Percentiles rank a stretch among this genome's conserved stretches.
Conservation (phyloP, 2,797 vertebrate species). For the Anguilla anguilla region DNA sequence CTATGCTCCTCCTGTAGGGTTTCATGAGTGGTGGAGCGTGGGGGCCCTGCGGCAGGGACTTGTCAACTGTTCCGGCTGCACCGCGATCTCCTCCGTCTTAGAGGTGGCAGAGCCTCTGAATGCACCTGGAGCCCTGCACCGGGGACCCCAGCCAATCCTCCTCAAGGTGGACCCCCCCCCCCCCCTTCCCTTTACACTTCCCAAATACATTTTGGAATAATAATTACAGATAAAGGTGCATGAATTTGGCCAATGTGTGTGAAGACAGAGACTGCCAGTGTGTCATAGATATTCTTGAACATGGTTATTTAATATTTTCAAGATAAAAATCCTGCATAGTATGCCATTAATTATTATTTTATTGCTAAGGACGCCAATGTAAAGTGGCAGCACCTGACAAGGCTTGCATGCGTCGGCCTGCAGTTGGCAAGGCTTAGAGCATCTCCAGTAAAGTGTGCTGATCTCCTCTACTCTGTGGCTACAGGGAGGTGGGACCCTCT, state of each 20-base stretch:
- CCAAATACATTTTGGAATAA: too few species aligned
- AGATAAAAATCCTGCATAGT: too few species aligned
- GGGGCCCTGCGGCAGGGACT: constrained; percentile 57
- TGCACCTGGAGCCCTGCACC: constrained; percentile 62
- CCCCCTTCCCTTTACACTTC: neutral
- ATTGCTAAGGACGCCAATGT: neutral
- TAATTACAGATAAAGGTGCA: too few species aligned
- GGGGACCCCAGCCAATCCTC: constrained; percentile 79
- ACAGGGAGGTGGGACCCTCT: constrained; percentile 70
- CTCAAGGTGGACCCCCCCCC: constrained; percentile 79
- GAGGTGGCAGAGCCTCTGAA: constrained; percentile 65
- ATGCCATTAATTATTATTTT: too few species aligned
- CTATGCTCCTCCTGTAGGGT: constrained; percentile 56
- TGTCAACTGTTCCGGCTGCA: constrained; percentile 76
- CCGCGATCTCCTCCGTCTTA: constrained; percentile 68
- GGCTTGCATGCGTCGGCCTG: neutral
- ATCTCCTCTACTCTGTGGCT: neutral
- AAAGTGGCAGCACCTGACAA: neutral
- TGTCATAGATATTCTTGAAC: too few species aligned
- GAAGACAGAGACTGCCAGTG: too few species aligned
- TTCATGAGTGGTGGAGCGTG: constrained; percentile 74
- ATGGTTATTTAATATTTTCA: too few species aligned
- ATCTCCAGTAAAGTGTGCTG: neutral
- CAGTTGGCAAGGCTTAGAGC: neutral
- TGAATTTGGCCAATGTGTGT: too few species aligned